A percentile compares a stretch with the other conserved stretches of the same genome.
Evolutionary conservation across 1,140 invertebrate species (phyloP).

Genomic region (Eubasilissa regina): DNA sequence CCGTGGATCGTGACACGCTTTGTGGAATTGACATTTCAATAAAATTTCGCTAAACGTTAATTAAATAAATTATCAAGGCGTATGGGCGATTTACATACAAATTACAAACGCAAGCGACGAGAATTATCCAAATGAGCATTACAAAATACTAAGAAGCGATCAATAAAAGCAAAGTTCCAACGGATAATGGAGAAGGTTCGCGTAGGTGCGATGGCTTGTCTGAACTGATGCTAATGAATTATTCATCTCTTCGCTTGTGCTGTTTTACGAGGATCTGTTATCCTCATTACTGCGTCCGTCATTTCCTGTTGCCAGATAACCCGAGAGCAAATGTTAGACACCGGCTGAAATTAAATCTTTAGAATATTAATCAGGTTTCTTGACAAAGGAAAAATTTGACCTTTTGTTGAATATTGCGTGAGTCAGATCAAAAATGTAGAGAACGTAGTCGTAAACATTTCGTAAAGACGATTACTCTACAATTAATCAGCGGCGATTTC

Average conservation of each 20-base stretch:
- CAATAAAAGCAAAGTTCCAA: background rate
- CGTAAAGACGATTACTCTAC: too few relatives aligned
- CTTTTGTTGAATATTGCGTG: constrained; percentile 13
- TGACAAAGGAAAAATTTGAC: constrained; percentile 25
- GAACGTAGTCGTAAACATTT: too few relatives aligned
- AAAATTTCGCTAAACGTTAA: too few relatives aligned
- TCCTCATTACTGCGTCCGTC: constrained; percentile 32
- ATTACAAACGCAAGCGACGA: too few relatives aligned
- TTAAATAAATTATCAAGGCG: too few relatives aligned
- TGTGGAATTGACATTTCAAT: constrained; percentile 1
- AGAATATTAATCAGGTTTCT: constrained; percentile 30
- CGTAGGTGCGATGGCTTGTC: constrained; percentile 1
- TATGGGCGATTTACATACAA: too few relatives aligned
- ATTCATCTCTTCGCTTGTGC: constrained; percentile 24
- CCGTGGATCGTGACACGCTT: background rate
- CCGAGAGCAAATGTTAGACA: constrained; percentile 19
- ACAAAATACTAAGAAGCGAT: background rate
- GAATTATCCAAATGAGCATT: too few relatives aligned
- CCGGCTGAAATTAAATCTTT: constrained; percentile 17
- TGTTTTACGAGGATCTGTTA: constrained; percentile 38
- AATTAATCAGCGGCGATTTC: too few relatives aligned
- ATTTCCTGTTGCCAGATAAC: constrained; percentile 38
- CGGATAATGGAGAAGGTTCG: background rate
- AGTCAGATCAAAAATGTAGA: background rate
- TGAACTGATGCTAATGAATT: constrained; percentile 31